Evolutionary conservation across 2,888 invertebrate genomes (phyloP), one percentile per base, ranked within the genome.

Genomic region (Lasius platythorax): DNA sequence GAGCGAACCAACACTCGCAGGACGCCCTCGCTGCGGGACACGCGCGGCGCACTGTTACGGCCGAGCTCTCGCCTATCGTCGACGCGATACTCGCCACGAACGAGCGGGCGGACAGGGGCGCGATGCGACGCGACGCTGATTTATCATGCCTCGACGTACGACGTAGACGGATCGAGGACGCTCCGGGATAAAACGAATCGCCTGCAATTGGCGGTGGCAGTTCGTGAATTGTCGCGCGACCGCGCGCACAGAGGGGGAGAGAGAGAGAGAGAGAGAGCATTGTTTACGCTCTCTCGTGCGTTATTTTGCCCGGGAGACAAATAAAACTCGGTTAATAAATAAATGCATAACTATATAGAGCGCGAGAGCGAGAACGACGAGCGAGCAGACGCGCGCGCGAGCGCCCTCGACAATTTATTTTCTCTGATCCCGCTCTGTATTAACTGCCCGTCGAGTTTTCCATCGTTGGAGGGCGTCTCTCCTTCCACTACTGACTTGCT

Each of bases 141-240:
- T 90, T 90, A 90, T 90, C 87, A 87, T 88, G 90, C 88, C 90
- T 88, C 86, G 91, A 88, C 90, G 89, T 87, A 86, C 86, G 91
- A 90, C 90, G 90, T 87, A 87, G 91, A 90, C 88, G 90, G 85
- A 90, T 90, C 91, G 90, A 84, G 90, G 90, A 88, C 85, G 86
- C 86, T 79, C 87, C 75, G 40, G 86, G 90, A 86, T 90, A 89
- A 89, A 89, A 89, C 90, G 90, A 88, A 89, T 89, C 88, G 90
- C 88, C 84, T 66, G 88, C 89, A 90, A 89, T 89, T 90, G 89
- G 88, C 87, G 87, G 84, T 89, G 89, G 89, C 89, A 89, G 89
- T 37, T 86, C 79, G 89, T 89, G 89, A 89, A 90, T 89, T 89
- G 89, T 89, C 90, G 90, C 82, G 82, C 84, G 78, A 72, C 37